Conservation (phyloP, 2,113 vertebrate species). For the Dicaeum eximium region DNA sequence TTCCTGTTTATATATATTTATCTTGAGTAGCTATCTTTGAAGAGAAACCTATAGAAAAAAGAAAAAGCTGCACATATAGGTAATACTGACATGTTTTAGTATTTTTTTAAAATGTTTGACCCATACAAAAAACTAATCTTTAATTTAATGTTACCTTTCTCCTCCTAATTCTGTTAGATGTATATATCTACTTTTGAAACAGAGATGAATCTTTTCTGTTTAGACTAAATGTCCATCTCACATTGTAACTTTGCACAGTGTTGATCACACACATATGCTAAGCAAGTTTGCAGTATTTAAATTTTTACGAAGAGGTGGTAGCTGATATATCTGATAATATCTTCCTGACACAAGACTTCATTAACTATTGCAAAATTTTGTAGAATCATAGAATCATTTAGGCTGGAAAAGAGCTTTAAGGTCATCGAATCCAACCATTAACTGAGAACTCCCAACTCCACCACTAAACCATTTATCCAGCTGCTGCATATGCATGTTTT, state of each 20-base stretch:
- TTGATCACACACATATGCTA: neutral
- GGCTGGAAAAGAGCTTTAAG: neutral
- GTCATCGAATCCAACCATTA: accelerated
- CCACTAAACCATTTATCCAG: neutral
- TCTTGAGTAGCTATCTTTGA: conserved; percentile 49
- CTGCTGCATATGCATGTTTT: neutral
- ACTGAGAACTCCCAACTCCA: accelerated
- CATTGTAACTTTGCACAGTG: neutral
- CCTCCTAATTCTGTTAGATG: neutral
- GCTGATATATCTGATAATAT: neutral
- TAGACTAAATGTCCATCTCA: conserved; percentile 19
- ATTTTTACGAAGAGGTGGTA: neutral
- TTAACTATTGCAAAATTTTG: neutral
- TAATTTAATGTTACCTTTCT: conserved; percentile 50
- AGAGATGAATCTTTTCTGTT: conserved; percentile 32
- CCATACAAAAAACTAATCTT: conserved; percentile 46
- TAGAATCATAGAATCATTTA: neutral
- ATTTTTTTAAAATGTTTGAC: conserved; percentile 58
- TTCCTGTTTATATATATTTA: conserved; percentile 63
- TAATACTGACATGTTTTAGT: conserved; percentile 50
- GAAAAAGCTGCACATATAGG: neutral
- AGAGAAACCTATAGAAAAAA: neutral
- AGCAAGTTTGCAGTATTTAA: neutral
- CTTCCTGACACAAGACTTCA: neutral
- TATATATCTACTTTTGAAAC: conserved; percentile 3